A percentile compares a stretch with the other conserved stretches of the same genome.
phyloP scores from a whole-genome alignment of 2,113 vertebrate genomes.

The Alces alces region DNA sequence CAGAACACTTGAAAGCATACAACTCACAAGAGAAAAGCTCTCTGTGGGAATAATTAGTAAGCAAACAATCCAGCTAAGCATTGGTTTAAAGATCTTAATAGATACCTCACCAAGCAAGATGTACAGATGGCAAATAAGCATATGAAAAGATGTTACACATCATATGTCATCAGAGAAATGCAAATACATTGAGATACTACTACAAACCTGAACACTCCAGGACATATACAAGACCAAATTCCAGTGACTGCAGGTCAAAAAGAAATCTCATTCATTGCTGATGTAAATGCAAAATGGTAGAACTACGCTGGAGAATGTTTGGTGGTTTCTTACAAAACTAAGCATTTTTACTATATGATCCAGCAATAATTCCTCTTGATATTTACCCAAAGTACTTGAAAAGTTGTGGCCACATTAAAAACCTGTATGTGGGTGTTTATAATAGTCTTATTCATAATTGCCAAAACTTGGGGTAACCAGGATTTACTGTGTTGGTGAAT shows the following conservation, averaged over 20 bases:
- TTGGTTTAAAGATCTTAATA: background rate
- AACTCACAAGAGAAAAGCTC: background rate
- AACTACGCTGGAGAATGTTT: background rate
- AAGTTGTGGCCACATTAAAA: background rate
- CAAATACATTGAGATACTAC: background rate
- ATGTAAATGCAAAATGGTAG: background rate
- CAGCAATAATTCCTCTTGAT: background rate
- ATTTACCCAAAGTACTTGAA: background rate
- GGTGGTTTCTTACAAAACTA: background rate
- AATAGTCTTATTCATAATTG: background rate
- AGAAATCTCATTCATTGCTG: background rate
- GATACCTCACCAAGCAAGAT: background rate
- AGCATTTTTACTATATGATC: background rate
- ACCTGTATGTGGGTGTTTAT: background rate
- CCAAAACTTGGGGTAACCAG: background rate
- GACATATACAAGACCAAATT: background rate
- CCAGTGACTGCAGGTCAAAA: background rate
- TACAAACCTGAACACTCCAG: background rate
- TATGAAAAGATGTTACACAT: background rate
- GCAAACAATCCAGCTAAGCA: background rate
- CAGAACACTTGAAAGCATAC: rapidly evolving
- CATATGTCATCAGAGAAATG: background rate
- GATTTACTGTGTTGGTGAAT: background rate
- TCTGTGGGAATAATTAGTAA: background rate
- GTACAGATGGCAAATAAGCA: background rate